These are phyloP conservation scores for Liasis olivaceus DNA, from an alignment of 2,797 vertebrate species.

Conservation along the genomic window DNA sequence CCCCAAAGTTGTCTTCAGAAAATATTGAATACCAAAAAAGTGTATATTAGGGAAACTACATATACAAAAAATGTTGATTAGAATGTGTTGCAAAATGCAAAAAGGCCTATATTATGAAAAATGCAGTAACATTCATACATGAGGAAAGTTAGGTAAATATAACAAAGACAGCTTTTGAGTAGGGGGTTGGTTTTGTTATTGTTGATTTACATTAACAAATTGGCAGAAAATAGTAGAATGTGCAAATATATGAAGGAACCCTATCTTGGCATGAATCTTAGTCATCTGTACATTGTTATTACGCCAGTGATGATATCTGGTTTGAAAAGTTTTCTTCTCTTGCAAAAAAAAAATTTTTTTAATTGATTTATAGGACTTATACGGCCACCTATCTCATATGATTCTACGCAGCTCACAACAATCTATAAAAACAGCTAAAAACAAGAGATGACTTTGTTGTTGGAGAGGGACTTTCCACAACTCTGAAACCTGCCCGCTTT, in stretches of 20 bases:
- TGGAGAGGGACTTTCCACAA: background rate
- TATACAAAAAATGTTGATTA: background rate
- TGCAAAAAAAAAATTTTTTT: background rate
- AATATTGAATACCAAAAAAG: background rate
- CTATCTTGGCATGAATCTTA: background rate
- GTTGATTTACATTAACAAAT: background rate
- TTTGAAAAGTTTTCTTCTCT: background rate
- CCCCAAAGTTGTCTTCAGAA: background rate
- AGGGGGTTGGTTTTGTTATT: background rate
- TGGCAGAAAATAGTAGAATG: background rate
- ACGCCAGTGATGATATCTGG: background rate
- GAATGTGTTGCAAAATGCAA: background rate
- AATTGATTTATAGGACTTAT: background rate
- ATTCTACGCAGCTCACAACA: background rate
- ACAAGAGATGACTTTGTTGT: background rate
- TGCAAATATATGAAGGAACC: background rate
- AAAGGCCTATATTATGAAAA: background rate
- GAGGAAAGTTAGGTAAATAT: background rate
- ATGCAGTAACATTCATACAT: background rate
- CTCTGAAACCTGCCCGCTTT: background rate
- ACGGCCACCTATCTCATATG: background rate
- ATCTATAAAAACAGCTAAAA: background rate
- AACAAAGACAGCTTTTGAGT: background rate
- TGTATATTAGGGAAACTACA: background rate
- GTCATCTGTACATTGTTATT: background rate